phyloP scores from a whole-genome alignment of 2,888 invertebrate genomes.

The Atherix ibis region DNA sequence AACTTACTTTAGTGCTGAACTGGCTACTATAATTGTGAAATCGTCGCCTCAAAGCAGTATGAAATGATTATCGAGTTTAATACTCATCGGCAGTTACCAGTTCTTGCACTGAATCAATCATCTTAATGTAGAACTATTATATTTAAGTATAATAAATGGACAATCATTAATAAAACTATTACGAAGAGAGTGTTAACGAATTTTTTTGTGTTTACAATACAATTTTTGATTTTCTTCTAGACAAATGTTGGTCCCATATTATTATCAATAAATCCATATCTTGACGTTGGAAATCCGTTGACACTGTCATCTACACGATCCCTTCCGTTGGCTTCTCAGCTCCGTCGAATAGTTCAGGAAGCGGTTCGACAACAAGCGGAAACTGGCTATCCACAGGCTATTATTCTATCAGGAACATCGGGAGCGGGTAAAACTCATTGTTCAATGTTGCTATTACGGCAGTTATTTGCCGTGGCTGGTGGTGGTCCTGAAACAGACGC shows the following conservation, averaged over 20 bases:
- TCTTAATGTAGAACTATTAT: too few relatives aligned
- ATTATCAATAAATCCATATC: constrained; percentile 77
- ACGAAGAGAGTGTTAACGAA: too few relatives aligned
- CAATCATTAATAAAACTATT: too few relatives aligned
- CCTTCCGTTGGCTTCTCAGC: constrained; percentile 58
- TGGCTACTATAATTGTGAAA: too few relatives aligned
- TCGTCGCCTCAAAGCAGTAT: too few relatives aligned
- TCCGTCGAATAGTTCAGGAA: constrained; percentile 78
- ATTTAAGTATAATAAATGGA: too few relatives aligned
- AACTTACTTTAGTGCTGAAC: too few relatives aligned
- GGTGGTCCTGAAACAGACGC: constrained; percentile 92
- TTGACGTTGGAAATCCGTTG: constrained; percentile 73
- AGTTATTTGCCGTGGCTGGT: constrained; percentile 85
- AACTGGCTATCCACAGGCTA: constrained; percentile 89
- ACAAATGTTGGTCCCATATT: constrained; percentile 86
- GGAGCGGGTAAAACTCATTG: constrained; percentile 91
- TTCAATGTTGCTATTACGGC: constrained; percentile 76
- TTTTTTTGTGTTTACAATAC: too few relatives aligned
- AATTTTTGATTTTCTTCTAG: constrained; percentile 45
- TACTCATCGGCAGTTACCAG: too few relatives aligned
- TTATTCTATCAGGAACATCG: constrained; percentile 78
- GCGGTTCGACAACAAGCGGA: constrained; percentile 87
- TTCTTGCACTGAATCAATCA: too few relatives aligned
- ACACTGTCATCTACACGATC: constrained; percentile 68
- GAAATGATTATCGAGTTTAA: too few relatives aligned